Evolutionary conservation across 2,113 vertebrate genomes (phyloP).

Genomic region (Atherinomorus stipes): DNA sequence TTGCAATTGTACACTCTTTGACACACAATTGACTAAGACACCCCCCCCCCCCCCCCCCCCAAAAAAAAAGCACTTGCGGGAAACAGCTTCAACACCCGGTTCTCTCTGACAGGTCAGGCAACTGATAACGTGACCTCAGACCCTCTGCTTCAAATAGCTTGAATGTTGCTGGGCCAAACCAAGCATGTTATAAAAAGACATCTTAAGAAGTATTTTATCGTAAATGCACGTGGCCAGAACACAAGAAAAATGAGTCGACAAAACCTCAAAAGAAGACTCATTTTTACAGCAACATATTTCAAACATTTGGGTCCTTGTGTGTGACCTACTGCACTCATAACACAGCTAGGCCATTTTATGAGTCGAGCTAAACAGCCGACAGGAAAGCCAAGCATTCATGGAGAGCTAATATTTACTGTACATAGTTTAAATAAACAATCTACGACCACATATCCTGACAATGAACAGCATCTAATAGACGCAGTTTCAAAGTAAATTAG

Average conservation of each 20-base stretch:
- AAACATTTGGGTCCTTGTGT: not conserved
- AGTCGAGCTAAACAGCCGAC: slow-evolving; percentile 10
- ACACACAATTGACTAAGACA: slow-evolving; percentile 4
- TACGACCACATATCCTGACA: slow-evolving; percentile 45
- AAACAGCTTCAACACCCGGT: slow-evolving; percentile 58
- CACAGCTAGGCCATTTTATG: not conserved
- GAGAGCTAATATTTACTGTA: slow-evolving; percentile 24
- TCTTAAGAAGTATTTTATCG: slow-evolving; percentile 37
- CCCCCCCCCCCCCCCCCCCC: no score
- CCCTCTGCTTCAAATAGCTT: slow-evolving; percentile 67
- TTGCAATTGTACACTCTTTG: not conserved
- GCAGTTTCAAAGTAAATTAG: slow-evolving; percentile 63
- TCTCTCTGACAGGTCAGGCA: slow-evolving; percentile 55
- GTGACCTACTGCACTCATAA: slow-evolving; percentile 9
- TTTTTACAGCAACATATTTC: not conserved
- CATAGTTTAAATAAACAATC: slow-evolving; percentile 50
- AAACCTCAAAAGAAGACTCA: slow-evolving; percentile 10
- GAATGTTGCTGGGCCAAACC: slow-evolving; percentile 48
- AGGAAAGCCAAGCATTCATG: not conserved
- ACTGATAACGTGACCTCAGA: slow-evolving; percentile 61
- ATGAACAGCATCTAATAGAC: slow-evolving; percentile 63
- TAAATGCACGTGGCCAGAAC: slow-evolving; percentile 14
- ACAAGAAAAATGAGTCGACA: not conserved
- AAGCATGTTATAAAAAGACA: slow-evolving; percentile 61
- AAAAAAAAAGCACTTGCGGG: slow-evolving; percentile 57